phyloP scores from a whole-genome alignment of 92 coral and sea anemone genomes.

The Porites lobata region DNA sequence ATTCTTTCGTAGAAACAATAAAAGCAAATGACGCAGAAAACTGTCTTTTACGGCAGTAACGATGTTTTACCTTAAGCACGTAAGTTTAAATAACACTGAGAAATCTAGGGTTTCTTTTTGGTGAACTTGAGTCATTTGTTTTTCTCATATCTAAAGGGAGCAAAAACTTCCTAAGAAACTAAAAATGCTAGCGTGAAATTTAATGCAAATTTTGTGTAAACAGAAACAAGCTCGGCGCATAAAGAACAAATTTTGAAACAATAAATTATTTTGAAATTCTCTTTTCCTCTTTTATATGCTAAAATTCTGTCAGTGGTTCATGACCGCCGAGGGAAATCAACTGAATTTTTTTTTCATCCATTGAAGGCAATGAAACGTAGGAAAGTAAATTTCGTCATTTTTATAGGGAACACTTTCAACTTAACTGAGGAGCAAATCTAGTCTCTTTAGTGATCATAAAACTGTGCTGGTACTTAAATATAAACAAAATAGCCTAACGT shows the following conservation, averaged over 20 bases:
- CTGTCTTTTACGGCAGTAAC: not conserved
- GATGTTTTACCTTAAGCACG: not conserved
- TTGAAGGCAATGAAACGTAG: too few species aligned
- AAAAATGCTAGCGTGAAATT: constrained; percentile 47
- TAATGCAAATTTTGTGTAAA: constrained; percentile 42
- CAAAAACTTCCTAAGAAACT: not conserved
- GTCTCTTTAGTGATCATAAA: too few species aligned
- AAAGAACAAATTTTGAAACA: not conserved
- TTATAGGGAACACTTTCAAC: too few species aligned
- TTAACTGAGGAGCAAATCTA: too few species aligned
- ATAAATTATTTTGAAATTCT: not conserved
- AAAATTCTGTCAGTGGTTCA: not conserved
- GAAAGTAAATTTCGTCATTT: too few species aligned
- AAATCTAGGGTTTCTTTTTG: not conserved
- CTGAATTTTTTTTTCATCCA: too few species aligned
- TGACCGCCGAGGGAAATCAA: too few species aligned
- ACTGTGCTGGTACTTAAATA: not conserved
- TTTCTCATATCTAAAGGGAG: not conserved
- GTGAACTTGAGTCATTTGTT: not conserved
- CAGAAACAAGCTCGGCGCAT: not conserved
- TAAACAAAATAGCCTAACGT: not conserved
- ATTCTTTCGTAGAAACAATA: too few species aligned
- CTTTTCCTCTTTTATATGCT: too few species aligned
- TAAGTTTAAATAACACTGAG: too few species aligned
- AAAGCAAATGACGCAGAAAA: too few species aligned